These are phyloP conservation scores for Calcarius lapponicus DNA, from an alignment of 2,797 vertebrate species.

Conservation along the genomic window DNA sequence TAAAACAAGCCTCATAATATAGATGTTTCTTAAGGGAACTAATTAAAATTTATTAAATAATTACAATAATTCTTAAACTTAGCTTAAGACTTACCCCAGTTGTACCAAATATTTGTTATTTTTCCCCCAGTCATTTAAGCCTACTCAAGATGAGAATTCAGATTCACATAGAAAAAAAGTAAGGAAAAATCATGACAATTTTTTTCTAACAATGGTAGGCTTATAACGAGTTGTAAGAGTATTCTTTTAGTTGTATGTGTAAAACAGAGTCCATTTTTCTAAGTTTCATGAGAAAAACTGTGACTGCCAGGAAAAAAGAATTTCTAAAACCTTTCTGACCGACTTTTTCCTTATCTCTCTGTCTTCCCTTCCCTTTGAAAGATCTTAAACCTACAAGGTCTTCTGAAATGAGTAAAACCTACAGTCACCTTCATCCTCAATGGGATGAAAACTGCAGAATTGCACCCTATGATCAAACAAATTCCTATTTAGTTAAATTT, in stretches of 20 bases:
- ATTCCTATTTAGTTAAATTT: not conserved
- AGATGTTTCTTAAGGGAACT: not conserved
- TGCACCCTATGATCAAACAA: not conserved
- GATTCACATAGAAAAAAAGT: not conserved
- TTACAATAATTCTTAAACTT: not conserved
- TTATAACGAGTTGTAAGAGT: not conserved
- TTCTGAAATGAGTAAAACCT: not conserved
- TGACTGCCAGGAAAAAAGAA: not conserved
- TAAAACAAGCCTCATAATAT: not conserved
- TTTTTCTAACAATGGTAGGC: not conserved
- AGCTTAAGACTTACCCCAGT: not conserved
- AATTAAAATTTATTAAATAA: not conserved
- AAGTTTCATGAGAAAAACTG: not conserved
- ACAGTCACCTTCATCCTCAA: not conserved
- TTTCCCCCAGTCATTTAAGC: not conserved
- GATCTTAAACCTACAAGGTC: not conserved
- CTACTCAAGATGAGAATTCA: not conserved
- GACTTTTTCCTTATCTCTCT: not conserved
- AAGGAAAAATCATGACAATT: not conserved
- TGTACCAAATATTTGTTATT: not conserved
- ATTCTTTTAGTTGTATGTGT: not conserved
- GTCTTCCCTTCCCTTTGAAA: not conserved
- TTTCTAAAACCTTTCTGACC: not conserved
- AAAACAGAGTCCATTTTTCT: not conserved
- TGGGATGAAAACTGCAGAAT: not conserved